Evolutionary conservation across 37 sponge, comb jelly and placozoan genomes (phyloP).

Genomic region (Aplysina aerophoba): DNA sequence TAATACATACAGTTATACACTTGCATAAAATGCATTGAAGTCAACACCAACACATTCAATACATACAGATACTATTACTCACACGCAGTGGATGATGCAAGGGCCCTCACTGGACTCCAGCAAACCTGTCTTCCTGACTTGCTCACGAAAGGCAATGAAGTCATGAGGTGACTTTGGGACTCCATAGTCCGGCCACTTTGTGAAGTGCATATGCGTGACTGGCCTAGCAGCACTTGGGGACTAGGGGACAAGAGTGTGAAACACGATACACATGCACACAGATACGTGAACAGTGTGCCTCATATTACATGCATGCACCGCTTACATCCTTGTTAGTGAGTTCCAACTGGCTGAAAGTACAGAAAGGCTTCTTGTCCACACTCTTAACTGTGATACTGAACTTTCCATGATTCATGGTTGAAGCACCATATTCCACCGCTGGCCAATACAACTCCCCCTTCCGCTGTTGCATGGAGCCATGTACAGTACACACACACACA

Average conservation of each 20-base stretch:
- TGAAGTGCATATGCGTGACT: constrained; percentile 87
- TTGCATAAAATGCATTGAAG: no score
- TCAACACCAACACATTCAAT: no score
- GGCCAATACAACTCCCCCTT: constrained; percentile 80
- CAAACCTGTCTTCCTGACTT: constrained; percentile 65
- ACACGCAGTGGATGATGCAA: constrained; percentile 89
- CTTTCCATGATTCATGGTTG: constrained; percentile 8
- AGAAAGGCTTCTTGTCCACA: constrained; percentile 28
- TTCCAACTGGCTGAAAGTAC: constrained; percentile 46
- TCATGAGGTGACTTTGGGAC: constrained; percentile 78
- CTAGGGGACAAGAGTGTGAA: neutral
- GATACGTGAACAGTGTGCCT: neutral
- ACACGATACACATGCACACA: neutral
- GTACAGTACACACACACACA: neutral
- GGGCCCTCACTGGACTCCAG: constrained; percentile 69
- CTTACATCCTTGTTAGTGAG: constrained; percentile 48
- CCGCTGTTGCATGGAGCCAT: constrained; percentile 28
- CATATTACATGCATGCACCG: no score
- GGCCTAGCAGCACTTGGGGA: constrained; percentile 49
- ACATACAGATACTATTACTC: no score
- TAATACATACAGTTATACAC: no score
- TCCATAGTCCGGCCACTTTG: constrained; percentile 91
- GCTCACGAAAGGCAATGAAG: constrained; percentile 78
- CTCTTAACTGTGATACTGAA: constrained; percentile 36
- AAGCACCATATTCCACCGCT: constrained; percentile 15